Base-by-base conservation (phyloP, 1,140 invertebrate genomes). In the Adelges cooleyi region DNA sequence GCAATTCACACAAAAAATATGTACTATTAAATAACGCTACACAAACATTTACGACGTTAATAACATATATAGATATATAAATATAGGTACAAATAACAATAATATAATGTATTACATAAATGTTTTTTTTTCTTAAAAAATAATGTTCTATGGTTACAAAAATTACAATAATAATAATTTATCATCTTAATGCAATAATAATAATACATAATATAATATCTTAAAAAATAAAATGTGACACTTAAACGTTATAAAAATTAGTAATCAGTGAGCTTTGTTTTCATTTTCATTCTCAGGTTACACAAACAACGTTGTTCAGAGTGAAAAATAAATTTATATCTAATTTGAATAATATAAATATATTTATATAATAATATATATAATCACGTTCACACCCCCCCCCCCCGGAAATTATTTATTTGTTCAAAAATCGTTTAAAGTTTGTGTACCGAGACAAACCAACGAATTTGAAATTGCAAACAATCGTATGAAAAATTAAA, bases 251-350 rank as follows among this genome's bases (percentile, higher is more conserved):
- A 48, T n/a, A 62, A 56, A 59, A 18, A 27, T 46, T 62, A 25
- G 33, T 59, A 18, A 46, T 62, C 22, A 62, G 56, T 62, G 56
- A 62, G 56, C 56, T 48, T 62, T 48, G 42, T 62, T 62, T 62
- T 48, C 13, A 44, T 48, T 11, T 33, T 5, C 11, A 33, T 33
- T 33, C 29, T 33, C 29, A n/a, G 29, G 11, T 33, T n/a, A n/a
- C 29, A 33, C 29, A 33, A 33, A 6, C 29, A 33, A 33, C 11
- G 11, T 33, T 33, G 5, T 6, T 6, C 11, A 33, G 29, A 6
- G 29, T 33, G 29, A 33, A 33, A 33, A 33, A 33, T 33, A 33
- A 33, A 33, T 33, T 6, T 33, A 33, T 33, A 5, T 33, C 29
- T 33, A 33, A 33, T 33, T 33, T 6, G 11, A 33, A 33, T 33